phyloP scores from a whole-genome alignment of 2,888 invertebrate genomes.

The Chalcosyrphus nemorum region DNA sequence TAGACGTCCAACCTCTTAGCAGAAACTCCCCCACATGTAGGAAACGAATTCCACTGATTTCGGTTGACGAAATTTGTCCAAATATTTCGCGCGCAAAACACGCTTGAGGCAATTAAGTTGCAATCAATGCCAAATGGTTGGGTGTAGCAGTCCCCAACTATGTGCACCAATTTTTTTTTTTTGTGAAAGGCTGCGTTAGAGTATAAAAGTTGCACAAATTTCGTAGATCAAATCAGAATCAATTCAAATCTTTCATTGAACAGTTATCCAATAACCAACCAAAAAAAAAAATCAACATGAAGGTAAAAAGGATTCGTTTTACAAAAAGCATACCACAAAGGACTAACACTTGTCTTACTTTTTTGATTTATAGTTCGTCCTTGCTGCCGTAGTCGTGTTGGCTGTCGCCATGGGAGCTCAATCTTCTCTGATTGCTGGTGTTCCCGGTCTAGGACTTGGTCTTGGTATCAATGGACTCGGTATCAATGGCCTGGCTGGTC shows the following conservation, averaged over 20 bases:
- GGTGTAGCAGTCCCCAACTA: conserved; percentile 32
- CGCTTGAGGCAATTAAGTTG: conserved; percentile 46
- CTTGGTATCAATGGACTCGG: background rate
- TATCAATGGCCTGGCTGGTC: conserved; percentile 9
- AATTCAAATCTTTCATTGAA: conserved; percentile 55
- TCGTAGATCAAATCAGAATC: conserved; percentile 64
- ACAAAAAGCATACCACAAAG: conserved; percentile 2
- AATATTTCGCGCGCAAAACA: conserved; percentile 9
- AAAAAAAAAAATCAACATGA: conserved; percentile 61
- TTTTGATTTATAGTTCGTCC: conserved; percentile 76
- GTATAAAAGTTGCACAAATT: conserved; percentile 63
- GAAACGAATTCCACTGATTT: conserved; percentile 17
- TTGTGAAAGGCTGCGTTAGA: conserved; percentile 51
- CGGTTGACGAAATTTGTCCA: conserved; percentile 55
- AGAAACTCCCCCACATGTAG: background rate
- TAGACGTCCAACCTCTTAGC: too few relatives aligned
- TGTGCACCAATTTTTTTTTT: conserved; percentile 51
- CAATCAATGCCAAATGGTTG: conserved; percentile 60
- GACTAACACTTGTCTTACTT: background rate
- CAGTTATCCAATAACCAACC: conserved; percentile 36
- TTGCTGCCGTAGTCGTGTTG: conserved; percentile 78
- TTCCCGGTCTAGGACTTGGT: conserved; percentile 42
- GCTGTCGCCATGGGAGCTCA: conserved; percentile 80
- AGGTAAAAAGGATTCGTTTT: conserved; percentile 40
- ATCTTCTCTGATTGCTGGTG: conserved; percentile 78